These are phyloP conservation scores for Epinephelus moara DNA, from an alignment of 2,113 vertebrate genomes.

Conservation along the genomic window DNA sequence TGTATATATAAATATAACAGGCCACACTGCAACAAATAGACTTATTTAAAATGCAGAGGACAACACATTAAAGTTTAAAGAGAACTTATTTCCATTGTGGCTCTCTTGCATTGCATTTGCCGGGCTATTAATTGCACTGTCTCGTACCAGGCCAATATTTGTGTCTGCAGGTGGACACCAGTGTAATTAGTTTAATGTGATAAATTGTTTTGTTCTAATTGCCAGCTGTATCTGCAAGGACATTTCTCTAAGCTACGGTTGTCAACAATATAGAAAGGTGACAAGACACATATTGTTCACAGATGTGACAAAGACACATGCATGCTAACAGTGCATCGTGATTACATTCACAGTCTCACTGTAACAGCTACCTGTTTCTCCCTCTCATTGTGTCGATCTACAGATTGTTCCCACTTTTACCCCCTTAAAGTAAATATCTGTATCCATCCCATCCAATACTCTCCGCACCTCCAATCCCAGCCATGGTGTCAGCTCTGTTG, in stretches of 20 bases:
- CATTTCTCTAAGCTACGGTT: background rate
- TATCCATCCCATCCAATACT: constrained; percentile 27
- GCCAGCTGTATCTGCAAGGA: background rate
- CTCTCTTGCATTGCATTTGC: background rate
- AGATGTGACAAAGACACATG: background rate
- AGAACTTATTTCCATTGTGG: too few species aligned
- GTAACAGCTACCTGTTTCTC: background rate
- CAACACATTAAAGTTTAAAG: too few species aligned
- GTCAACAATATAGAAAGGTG: constrained; percentile 6
- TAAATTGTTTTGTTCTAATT: constrained; percentile 15
- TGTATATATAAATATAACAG: too few species aligned
- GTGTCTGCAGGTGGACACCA: background rate
- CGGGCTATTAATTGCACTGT: background rate
- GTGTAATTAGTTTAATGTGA: constrained; percentile 24
- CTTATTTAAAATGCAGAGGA: too few species aligned
- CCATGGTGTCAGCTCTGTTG: constrained; percentile 71
- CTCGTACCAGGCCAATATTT: background rate
- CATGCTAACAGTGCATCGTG: background rate
- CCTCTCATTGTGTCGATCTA: background rate
- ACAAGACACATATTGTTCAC: background rate
- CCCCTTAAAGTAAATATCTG: constrained; percentile 22
- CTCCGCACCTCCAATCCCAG: constrained; percentile 52
- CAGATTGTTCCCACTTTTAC: constrained; percentile 8
- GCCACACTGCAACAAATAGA: too few species aligned
- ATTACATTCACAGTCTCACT: background rate